A percentile compares a stretch with the other conserved stretches of the same genome.
phyloP scores from a whole-genome alignment of 2,888 invertebrate species.

The Amaurobius ferox region DNA sequence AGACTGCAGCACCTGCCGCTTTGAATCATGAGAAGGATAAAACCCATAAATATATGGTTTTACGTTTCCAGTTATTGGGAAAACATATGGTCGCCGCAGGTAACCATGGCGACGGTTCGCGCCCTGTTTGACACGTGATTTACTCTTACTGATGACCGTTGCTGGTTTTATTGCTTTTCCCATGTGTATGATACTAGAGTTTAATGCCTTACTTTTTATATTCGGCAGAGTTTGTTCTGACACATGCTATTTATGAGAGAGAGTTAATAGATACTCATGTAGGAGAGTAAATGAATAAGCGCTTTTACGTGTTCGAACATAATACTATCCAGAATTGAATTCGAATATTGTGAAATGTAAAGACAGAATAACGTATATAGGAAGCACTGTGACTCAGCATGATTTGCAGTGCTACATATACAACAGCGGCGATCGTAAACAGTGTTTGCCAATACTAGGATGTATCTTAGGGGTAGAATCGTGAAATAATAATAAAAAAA shows the following conservation, averaged over 20 bases:
- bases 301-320: too few species aligned
- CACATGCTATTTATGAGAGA: not conserved
- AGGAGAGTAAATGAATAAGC: too few species aligned
- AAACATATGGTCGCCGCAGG: constrained; percentile 6
- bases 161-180: not conserved
- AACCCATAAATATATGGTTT: not conserved
- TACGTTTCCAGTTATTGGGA: not conserved
- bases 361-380: too few species aligned
- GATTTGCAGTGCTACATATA: too few species aligned
- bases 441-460: too few species aligned
- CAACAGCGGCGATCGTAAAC: too few species aligned
- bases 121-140: not conserved
- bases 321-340: too few species aligned
- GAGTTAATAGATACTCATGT: too few species aligned
- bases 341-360: too few species aligned
- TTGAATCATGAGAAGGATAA: not conserved
- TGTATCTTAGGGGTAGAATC: too few species aligned
- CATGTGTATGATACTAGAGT: not conserved
- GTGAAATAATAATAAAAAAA: too few species aligned
- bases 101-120: not conserved
- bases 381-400: too few species aligned
- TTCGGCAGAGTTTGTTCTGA: not conserved
- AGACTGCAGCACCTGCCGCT: not conserved
- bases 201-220: not conserved
- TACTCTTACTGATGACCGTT: not conserved